These are phyloP conservation scores for cat (Felis catus) DNA, from an alignment of 2,113 vertebrate genomes.

Conservation along the genomic window F.catus_Fca126_mat1.0 CM031415.1:62214501-62215000, in stretches of 20 bases:
- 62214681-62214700: not conserved
- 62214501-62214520: not conserved
- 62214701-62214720: not conserved
- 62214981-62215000: not conserved
- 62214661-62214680: not conserved
- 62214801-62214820: not conserved
- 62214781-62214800: not conserved
- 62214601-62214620: not conserved
- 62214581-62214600: not conserved
- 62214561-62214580: not conserved
- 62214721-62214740: not conserved
- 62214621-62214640: not conserved
- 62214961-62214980: not conserved
- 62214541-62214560: not conserved
- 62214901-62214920: not conserved
- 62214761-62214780: not conserved
- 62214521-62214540: conserved; percentile 14
- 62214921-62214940: not conserved
- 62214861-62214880: not conserved
- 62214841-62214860: not conserved
- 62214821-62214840: not conserved
- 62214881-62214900: conserved; percentile 2
- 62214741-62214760: not conserved
- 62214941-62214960: not conserved
- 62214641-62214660: not conserved